Percentiles rank a stretch among this genome's conserved stretches.
phyloP scores from a whole-genome alignment of 1,140 invertebrate species.

The Lamellibrachia luymesi region DNA sequence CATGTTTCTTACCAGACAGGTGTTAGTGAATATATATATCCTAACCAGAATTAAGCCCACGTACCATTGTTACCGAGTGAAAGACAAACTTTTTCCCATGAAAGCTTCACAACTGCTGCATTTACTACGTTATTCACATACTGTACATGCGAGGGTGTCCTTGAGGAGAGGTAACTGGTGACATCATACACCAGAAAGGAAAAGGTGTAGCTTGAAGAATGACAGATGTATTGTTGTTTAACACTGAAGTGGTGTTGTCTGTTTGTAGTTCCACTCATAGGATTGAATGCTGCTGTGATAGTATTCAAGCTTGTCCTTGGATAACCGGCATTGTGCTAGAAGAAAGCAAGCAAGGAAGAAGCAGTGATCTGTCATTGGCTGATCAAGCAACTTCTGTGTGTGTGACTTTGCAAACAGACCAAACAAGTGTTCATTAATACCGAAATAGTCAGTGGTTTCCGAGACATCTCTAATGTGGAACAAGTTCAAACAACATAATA shows the following conservation, averaged over 20 bases:
- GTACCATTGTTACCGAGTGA: neutral
- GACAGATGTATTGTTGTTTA: neutral
- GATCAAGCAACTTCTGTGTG: neutral
- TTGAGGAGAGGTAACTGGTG: neutral
- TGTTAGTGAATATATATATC: neutral
- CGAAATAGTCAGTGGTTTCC: neutral
- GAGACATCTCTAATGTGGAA: neutral
- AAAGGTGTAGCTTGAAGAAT: neutral
- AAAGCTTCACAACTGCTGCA: neutral
- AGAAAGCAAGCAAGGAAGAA: neutral
- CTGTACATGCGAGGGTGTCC: neutral
- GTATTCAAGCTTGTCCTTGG: slow-evolving; percentile 78
- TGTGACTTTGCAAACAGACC: neutral
- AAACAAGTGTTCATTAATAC: neutral
- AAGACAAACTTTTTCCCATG: neutral
- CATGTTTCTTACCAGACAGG: neutral
- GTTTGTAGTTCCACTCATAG: slow-evolving; percentile 85
- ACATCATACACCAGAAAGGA: neutral
- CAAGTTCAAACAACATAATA: neutral
- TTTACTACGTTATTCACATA: neutral
- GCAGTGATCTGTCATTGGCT: neutral
- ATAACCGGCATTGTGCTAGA: slow-evolving; percentile 49
- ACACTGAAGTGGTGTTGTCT: slow-evolving; percentile 31
- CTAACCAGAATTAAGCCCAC: neutral
- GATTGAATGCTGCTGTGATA: slow-evolving; percentile 79